phyloP scores from a whole-genome alignment of 2,113 vertebrate genomes.

The Noctilio leporinus region DNA sequence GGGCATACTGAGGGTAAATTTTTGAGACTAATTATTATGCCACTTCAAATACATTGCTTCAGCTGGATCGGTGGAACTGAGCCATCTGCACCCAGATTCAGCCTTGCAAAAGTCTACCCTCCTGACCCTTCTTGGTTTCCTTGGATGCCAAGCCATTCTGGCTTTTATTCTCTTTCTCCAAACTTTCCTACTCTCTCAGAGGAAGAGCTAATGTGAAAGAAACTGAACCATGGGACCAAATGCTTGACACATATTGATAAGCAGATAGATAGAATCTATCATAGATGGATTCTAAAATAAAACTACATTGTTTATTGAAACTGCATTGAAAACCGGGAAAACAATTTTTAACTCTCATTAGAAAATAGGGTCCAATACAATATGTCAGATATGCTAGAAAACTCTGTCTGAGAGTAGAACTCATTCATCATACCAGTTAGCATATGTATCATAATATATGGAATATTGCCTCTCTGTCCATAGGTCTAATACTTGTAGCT shows the following conservation, averaged over 20 bases:
- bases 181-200: background rate
- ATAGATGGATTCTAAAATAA: background rate
- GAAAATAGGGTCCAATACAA: background rate
- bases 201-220: background rate
- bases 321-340: background rate
- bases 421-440: background rate
- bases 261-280: background rate
- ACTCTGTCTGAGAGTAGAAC: background rate
- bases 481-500: background rate
- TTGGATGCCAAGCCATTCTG: background rate
- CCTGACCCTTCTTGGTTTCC: background rate
- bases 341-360: background rate
- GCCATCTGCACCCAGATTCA: background rate
- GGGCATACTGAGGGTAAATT: constrained; percentile 1
- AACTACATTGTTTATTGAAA: background rate
- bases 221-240: background rate
- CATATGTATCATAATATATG: background rate
- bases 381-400: background rate
- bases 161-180: constrained; percentile 7
- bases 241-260: background rate
- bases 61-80: background rate
- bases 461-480: background rate
- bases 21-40: constrained; percentile 54
- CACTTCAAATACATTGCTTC: constrained; percentile 47
- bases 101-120: background rate